These are phyloP conservation scores for Brachionus calyciflorus DNA, from an alignment of 1,140 invertebrate genomes.

Conservation along the genomic window DNA sequence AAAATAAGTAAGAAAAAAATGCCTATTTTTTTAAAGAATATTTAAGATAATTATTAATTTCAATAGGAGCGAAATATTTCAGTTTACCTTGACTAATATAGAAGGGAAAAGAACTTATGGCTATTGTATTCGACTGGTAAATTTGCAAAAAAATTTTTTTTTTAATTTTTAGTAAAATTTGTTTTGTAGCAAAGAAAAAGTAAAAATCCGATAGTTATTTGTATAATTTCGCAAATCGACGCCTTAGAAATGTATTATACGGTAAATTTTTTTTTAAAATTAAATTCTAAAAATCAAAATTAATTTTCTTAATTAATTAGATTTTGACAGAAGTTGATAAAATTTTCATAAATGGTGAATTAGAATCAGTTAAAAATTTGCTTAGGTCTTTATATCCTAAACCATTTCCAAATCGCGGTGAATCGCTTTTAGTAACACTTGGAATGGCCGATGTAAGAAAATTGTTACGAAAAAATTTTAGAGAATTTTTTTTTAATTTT, in stretches of 20 bases:
- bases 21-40: background rate
- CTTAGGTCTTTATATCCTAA: background rate
- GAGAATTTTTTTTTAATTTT: background rate
- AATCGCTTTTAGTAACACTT: conserved; percentile 4
- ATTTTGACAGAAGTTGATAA: conserved; percentile 26
- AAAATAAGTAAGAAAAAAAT: conserved; percentile 17
- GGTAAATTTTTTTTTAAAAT: background rate
- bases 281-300: too few relatives aligned
- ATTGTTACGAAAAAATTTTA: background rate
- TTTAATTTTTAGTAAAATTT: background rate
- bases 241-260: conserved; percentile 46
- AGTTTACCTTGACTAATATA: conserved; percentile 43
- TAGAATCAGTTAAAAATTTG: conserved; percentile 22
- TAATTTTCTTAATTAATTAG: background rate
- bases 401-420: conserved; percentile 25
- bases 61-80: conserved; percentile 42
- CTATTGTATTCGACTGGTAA: conserved; percentile 42
- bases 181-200: background rate
- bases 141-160: background rate
- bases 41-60: too few relatives aligned
- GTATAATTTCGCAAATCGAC: conserved; percentile 30
- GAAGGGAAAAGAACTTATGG: conserved; percentile 36
- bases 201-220: conserved; percentile 35
- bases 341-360: background rate
- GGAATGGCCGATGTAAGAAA: background rate